Evolutionary conservation across 2,888 invertebrate genomes (phyloP).

Genomic region (Netelia virgata): DNA sequence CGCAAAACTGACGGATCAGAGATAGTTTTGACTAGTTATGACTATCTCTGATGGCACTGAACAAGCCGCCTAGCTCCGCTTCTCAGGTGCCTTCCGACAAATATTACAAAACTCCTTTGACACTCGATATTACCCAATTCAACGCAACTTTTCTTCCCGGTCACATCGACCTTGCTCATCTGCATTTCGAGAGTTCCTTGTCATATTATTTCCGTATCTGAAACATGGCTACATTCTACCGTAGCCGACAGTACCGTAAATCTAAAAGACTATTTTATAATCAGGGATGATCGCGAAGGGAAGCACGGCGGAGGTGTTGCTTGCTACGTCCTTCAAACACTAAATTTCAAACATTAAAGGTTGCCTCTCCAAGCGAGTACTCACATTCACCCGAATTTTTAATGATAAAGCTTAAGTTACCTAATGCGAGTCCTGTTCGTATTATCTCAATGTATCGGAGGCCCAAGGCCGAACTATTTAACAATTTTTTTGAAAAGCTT

Average conservation of each 20-base stretch:
- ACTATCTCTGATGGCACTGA: too few relatives aligned
- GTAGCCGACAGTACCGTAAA: slow-evolving; percentile 2
- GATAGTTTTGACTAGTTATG: too few relatives aligned
- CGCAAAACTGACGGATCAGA: too few relatives aligned
- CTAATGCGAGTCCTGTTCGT: neutral
- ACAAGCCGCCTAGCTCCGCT: too few relatives aligned
- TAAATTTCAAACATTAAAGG: slow-evolving; percentile 10
- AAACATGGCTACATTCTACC: slow-evolving; percentile 11
- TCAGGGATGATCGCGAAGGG: slow-evolving; percentile 33
- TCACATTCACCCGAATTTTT: slow-evolving; percentile 36
- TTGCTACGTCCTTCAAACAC: slow-evolving; percentile 40
- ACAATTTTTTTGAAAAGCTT: neutral
- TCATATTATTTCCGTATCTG: neutral
- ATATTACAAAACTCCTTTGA: too few relatives aligned
- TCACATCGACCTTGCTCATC: too few relatives aligned
- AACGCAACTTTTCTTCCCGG: too few relatives aligned
- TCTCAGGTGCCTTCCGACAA: too few relatives aligned
- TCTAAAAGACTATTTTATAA: slow-evolving; percentile 1
- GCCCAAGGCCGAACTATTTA: slow-evolving; percentile 6
- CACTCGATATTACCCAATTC: too few relatives aligned
- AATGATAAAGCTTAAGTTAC: neutral
- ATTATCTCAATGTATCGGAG: slow-evolving; percentile 1
- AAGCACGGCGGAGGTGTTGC: slow-evolving; percentile 49
- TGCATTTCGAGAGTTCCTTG: too few relatives aligned
- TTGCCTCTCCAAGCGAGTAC: neutral